These are phyloP conservation scores for Chrysogorgia sp. DNA, from an alignment of 92 coral and sea anemone species.

Conservation along the genomic window DNA sequence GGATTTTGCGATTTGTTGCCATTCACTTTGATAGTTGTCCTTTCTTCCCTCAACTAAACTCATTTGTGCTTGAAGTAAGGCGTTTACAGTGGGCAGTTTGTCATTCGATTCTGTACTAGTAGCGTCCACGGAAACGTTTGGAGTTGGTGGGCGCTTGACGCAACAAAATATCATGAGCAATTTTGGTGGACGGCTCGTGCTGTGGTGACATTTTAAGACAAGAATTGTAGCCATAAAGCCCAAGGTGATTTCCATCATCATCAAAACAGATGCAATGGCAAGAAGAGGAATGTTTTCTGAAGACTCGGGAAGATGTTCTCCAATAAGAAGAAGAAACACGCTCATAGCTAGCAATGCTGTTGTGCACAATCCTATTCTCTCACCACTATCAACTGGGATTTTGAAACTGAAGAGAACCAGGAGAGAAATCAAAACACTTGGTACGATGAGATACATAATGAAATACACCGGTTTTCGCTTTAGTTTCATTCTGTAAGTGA, in stretches of 20 bases:
- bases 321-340: slow-evolving; percentile 74
- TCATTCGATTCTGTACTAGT: neutral
- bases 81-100: slow-evolving; percentile 12
- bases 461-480: slow-evolving; percentile 75
- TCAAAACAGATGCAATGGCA: slow-evolving; percentile 66
- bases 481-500: slow-evolving; percentile 63
- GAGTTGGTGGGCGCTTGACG: neutral
- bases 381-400: slow-evolving; percentile 87
- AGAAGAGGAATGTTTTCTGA: slow-evolving; percentile 72
- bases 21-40: slow-evolving; percentile 53
- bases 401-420: slow-evolving; percentile 67
- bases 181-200: slow-evolving; percentile 31
- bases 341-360: slow-evolving; percentile 77
- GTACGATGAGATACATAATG: slow-evolving; percentile 74
- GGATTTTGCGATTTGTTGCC: slow-evolving; percentile 69
- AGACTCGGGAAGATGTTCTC: slow-evolving; percentile 75
- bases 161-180: slow-evolving; percentile 35
- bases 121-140: neutral
- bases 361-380: slow-evolving; percentile 76
- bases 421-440: slow-evolving; percentile 65
- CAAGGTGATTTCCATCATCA: slow-evolving; percentile 66
- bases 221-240: slow-evolving; percentile 68
- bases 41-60: slow-evolving; percentile 41
- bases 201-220: slow-evolving; percentile 59
- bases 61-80: slow-evolving; percentile 33